Evolutionary conservation across 2,797 vertebrate species (phyloP), one percentile per base, ranked within the genome.

Genomic region (Catamblyrhynchus diadema): DNA sequence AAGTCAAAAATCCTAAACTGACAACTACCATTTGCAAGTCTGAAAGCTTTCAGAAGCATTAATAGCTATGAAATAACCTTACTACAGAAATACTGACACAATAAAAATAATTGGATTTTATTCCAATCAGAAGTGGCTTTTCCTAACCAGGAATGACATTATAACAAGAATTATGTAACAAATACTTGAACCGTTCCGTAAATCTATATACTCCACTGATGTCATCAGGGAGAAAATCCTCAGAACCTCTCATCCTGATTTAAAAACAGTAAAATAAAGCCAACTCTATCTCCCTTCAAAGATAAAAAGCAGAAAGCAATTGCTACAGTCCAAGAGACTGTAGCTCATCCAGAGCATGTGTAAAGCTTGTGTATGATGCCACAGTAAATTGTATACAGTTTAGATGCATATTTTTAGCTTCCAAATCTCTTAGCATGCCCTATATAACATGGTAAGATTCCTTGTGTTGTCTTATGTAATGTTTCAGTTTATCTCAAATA

Each of bases 221-320:
- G 91, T 88, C 66, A 74, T 83, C 84, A 71, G 60, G 57, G 17
- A 81, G 48, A 90, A 96, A 93, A 92, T 94, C 90, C 86, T 80
- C 48, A 83, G 62, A 93, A 73, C 15, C 32, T 56, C 35, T 96
- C 66, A 93, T 87, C 59, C 75, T 57, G 33, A 81, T 93, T 89
- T 95, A 65, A 89, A 96, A 95, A 25, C 44, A 69, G n/a, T 61
- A 50, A 90, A 88, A 77, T 86, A 94, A 90, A 92, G 94, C 72
- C 79, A 96, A 24, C 41, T 90, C 23, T 93, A 1, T 78, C 77
- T 82, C 54, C 65, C 30, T 82, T 6, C 24, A 48, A 25, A 64
- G 56, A 85, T 83, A 88, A 83, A 77, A 70, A 75, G 19, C 61
- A 86, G 69, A 80, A 87, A 69, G 41, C 47, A 87, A 39, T 81